Evolutionary conservation across 2,888 invertebrate genomes (phyloP).

Genomic region (Heliconius erato): DNA sequence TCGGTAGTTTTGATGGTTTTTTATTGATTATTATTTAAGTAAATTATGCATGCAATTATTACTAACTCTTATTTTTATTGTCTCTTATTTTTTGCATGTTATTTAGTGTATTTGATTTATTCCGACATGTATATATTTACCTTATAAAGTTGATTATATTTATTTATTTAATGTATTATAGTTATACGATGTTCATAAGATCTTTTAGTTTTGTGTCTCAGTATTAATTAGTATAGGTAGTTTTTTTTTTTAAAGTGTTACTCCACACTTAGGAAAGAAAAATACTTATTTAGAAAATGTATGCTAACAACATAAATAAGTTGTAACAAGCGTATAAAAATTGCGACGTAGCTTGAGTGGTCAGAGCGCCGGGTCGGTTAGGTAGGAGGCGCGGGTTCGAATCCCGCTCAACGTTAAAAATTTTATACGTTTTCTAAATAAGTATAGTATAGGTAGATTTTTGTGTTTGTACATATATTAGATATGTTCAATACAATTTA

Average conservation of each 20-base stretch:
- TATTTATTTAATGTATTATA: not conserved
- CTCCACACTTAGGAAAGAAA: too few relatives aligned
- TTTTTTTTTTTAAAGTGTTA: not conserved
- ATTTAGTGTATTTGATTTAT: constrained; percentile 5
- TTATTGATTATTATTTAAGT: not conserved
- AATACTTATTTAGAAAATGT: too few relatives aligned
- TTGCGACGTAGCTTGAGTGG: too few relatives aligned
- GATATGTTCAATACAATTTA: not conserved
- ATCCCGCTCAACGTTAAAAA: too few relatives aligned
- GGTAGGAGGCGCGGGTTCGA: too few relatives aligned
- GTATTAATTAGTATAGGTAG: constrained; percentile 15
- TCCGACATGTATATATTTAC: not conserved
- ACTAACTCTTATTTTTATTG: constrained; percentile 3
- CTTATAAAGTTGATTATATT: not conserved
- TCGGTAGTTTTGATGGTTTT: not conserved
- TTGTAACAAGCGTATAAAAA: too few relatives aligned
- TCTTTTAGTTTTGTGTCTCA: not conserved
- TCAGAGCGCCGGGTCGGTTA: too few relatives aligned
- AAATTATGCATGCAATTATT: not conserved
- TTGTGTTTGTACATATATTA: constrained; percentile 16
- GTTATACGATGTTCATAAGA: not conserved
- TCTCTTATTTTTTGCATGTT: not conserved
- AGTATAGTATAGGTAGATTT: constrained; percentile 16
- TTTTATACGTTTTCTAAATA: too few relatives aligned
- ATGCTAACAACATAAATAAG: too few relatives aligned